phyloP scores from a whole-genome alignment of 2,797 vertebrate species.

The Phrynocephalus guinanensis region DNA sequence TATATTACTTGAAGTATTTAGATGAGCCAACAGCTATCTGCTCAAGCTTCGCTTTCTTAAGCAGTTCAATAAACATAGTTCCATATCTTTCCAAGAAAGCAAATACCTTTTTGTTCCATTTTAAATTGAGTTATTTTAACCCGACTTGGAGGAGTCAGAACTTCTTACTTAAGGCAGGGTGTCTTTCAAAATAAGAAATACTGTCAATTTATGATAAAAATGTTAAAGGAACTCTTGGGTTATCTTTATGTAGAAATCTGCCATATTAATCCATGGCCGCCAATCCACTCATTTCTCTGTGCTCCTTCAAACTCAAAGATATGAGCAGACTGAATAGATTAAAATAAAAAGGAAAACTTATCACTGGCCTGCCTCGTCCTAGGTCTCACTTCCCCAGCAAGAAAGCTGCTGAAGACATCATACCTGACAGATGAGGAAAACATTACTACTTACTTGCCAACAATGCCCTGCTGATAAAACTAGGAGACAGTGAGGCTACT shows the following conservation, averaged over 20 bases:
- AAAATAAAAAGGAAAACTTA: not conserved
- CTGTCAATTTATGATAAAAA: not conserved
- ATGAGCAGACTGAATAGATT: not conserved
- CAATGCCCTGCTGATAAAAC: not conserved
- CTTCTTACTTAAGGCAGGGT: not conserved
- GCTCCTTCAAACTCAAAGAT: not conserved
- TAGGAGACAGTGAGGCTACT: not conserved
- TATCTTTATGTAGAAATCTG: not conserved
- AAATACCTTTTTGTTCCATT: not conserved
- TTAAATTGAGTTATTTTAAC: not conserved
- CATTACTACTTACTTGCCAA: not conserved
- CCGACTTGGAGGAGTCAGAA: not conserved
- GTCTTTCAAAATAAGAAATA: not conserved
- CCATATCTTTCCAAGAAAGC: not conserved
- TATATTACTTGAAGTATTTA: not conserved
- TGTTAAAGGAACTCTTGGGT: not conserved
- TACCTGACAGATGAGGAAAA: not conserved
- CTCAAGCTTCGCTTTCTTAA: slow-evolving; percentile 10
- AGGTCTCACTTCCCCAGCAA: not conserved
- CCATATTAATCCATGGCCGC: not conserved
- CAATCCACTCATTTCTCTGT: not conserved
- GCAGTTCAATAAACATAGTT: not conserved
- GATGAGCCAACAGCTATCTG: not conserved
- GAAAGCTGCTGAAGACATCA: not conserved
- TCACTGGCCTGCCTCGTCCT: not conserved